These are phyloP conservation scores for Acanthis flammea DNA, from an alignment of 2,797 vertebrate genomes.

Conservation along the genomic window DNA sequence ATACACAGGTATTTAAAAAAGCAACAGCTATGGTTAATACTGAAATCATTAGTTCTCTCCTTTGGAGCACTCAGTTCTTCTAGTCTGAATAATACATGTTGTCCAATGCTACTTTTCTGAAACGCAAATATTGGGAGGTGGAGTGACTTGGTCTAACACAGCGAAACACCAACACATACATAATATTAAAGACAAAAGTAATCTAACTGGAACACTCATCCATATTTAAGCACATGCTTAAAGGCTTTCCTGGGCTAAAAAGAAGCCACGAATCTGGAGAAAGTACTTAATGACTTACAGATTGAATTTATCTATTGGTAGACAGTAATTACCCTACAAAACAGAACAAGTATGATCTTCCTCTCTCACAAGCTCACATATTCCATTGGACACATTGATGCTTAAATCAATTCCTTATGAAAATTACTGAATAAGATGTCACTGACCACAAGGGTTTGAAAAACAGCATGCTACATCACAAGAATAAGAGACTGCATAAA, in stretches of 20 bases:
- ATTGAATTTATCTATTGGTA: not conserved
- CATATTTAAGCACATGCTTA: not conserved
- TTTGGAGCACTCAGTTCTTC: not conserved
- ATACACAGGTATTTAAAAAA: not conserved
- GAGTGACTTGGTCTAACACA: not conserved
- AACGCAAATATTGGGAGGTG: not conserved
- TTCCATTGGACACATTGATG: not conserved
- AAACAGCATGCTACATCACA: not conserved
- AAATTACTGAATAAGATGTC: not conserved
- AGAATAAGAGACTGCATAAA: not conserved
- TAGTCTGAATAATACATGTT: not conserved
- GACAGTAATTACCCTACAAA: not conserved
- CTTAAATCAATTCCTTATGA: not conserved
- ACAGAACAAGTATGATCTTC: not conserved
- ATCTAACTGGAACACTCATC: not conserved
- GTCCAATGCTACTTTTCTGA: not conserved
- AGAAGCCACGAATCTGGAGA: not conserved
- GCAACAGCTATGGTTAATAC: not conserved
- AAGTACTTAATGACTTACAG: not conserved
- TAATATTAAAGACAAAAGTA: not conserved
- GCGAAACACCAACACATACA: not conserved
- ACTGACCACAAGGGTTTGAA: not conserved
- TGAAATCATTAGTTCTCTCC: not conserved
- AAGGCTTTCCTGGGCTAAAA: not conserved
- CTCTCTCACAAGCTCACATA: not conserved